Percentiles rank a stretch among this genome's conserved stretches.
phyloP scores from a whole-genome alignment of 2,797 vertebrate genomes.

The Eospalax fontanierii region DNA sequence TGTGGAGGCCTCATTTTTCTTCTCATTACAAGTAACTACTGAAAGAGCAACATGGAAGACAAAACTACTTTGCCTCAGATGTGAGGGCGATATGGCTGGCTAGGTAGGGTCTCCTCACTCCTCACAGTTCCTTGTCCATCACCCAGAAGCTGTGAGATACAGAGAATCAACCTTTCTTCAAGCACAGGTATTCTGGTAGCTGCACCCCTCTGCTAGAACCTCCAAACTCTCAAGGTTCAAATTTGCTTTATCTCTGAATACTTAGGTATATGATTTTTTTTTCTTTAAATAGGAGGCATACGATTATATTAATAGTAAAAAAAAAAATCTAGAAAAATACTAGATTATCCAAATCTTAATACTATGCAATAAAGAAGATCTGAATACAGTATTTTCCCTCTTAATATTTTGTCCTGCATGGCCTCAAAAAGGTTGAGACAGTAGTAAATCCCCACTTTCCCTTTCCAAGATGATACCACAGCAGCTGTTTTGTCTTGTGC shows the following conservation, averaged over 20 bases:
- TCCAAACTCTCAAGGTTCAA: not conserved
- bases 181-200: not conserved
- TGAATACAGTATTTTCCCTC: not conserved
- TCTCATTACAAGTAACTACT: not conserved
- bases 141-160: not conserved
- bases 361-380: conserved; percentile 8
- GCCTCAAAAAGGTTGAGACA: not conserved
- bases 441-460: not conserved
- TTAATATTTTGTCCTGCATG: not conserved
- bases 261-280: not conserved
- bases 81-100: not conserved
- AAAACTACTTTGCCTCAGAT: not conserved
- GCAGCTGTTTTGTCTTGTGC: not conserved
- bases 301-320: conserved; percentile 6
- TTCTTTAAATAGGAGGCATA: not conserved
- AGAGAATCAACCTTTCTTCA: not conserved
- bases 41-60: conserved; percentile 18
- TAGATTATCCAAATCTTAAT: not conserved
- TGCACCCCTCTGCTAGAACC: not conserved
- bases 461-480: not conserved
- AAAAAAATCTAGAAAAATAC: not conserved
- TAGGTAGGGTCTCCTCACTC: not conserved
- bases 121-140: not conserved
- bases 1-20: conserved; percentile 14
- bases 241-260: not conserved